phyloP scores from a whole-genome alignment of 35 echinoderm and acorn worm genomes.

The Anneissia japonica region DNA sequence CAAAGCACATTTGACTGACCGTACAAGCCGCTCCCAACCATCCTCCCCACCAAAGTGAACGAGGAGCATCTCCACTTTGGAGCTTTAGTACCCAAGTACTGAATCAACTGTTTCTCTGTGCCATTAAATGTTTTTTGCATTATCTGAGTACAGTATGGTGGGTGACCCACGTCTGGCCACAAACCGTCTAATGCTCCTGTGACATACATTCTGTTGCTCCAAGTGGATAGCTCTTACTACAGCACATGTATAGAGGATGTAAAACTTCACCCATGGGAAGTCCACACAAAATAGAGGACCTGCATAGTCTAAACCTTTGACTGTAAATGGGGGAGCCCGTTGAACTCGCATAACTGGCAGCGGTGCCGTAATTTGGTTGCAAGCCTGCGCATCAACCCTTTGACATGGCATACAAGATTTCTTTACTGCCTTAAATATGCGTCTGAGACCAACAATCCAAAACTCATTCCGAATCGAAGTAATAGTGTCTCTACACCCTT shows the following conservation, averaged over 20 bases:
- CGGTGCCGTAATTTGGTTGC: not conserved
- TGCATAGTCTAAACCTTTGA: not conserved
- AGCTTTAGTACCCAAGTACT: not conserved
- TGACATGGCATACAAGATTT: not conserved
- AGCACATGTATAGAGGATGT: conserved; percentile 10
- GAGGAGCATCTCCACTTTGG: not conserved
- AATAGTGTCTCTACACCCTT: not conserved
- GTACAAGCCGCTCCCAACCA: conserved; percentile 17
- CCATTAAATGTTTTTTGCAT: not conserved
- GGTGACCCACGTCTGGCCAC: not conserved
- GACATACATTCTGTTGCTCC: not conserved
- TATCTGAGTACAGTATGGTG: not conserved
- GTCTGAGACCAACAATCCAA: not conserved
- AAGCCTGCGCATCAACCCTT: not conserved
- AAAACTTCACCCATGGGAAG: not conserved
- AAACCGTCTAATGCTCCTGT: not conserved
- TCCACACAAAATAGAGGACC: not conserved
- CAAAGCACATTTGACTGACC: conserved; percentile 25
- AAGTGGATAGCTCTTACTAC: not conserved
- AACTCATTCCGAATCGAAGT: not conserved
- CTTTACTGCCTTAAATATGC: not conserved
- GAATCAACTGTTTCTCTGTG: not conserved
- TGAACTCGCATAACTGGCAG: not conserved
- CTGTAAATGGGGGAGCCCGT: not conserved
- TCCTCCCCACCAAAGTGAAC: not conserved